phyloP scores from a whole-genome alignment of 2,797 vertebrate species.

The Menidia menidia region DNA sequence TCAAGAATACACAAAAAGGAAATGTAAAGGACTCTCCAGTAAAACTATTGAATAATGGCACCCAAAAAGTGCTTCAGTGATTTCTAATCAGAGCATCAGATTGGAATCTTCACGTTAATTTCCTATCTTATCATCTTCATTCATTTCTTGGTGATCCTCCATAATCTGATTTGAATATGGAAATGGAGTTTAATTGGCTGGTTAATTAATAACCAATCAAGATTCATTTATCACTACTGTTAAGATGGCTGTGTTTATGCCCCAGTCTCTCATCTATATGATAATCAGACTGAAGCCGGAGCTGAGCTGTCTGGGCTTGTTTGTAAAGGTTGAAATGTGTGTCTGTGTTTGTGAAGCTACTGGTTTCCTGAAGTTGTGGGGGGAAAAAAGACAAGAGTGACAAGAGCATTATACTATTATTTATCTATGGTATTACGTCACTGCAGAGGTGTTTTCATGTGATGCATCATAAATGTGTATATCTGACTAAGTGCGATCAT shows the following conservation, averaged over 20 bases:
- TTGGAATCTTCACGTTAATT: slow-evolving; percentile 4
- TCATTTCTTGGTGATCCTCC: slow-evolving; percentile 18
- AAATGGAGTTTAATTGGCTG: slow-evolving; percentile 58
- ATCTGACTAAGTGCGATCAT: slow-evolving; percentile 27
- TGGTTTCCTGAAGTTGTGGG: neutral
- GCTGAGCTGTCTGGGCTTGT: slow-evolving; percentile 22
- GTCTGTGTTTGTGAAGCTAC: slow-evolving; percentile 5
- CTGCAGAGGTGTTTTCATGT: too few relatives aligned
- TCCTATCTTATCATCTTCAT: slow-evolving; percentile 27
- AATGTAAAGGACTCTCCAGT: neutral
- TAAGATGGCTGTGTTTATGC: slow-evolving; percentile 53
- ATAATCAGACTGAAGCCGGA: slow-evolving; percentile 56
- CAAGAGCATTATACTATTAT: neutral
- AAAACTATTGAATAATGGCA: neutral
- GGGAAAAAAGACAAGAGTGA: neutral
- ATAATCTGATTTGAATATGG: slow-evolving; percentile 63
- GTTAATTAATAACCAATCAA: slow-evolving; percentile 75
- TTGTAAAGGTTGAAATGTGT: slow-evolving; percentile 10
- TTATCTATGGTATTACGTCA: too few relatives aligned
- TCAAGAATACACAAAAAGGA: neutral
- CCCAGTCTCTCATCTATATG: slow-evolving; percentile 67
- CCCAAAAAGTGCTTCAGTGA: neutral
- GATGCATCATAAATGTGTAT: too few relatives aligned
- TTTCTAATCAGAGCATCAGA: neutral
- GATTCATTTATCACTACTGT: slow-evolving; percentile 51